phyloP scores from a whole-genome alignment of 1,140 invertebrate species.

The Caenorhabditis remanei region DNA sequence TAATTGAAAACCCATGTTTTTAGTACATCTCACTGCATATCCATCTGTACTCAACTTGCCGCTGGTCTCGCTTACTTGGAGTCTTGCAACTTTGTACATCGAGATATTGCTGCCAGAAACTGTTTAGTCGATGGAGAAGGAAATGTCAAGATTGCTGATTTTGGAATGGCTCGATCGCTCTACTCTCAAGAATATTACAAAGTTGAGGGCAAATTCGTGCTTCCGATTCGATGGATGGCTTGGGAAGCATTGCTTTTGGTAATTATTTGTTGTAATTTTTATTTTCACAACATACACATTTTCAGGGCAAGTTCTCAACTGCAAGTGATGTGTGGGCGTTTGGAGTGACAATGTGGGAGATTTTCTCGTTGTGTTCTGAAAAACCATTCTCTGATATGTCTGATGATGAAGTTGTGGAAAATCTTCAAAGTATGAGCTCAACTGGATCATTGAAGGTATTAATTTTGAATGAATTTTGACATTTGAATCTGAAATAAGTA shows the following conservation, averaged over 20 bases:
- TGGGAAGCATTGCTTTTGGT: constrained; percentile 83
- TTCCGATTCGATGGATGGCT: constrained; percentile 82
- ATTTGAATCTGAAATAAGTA: not conserved
- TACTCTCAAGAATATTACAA: constrained; percentile 96
- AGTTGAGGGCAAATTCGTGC: constrained; percentile 84
- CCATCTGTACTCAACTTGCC: constrained; percentile 67
- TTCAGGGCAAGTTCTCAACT: constrained; percentile 84
- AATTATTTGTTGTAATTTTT: not conserved
- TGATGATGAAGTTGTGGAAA: constrained; percentile 68
- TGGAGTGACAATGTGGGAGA: constrained; percentile 90
- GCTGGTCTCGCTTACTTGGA: constrained; percentile 69
- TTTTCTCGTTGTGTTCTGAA: constrained; percentile 81
- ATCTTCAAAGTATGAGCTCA: constrained; percentile 63
- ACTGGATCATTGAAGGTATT: constrained; percentile 62
- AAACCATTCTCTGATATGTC: constrained; percentile 63
- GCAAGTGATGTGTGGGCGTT: constrained; percentile 92
- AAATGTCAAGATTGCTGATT: constrained; percentile 91
- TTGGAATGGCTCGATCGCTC: constrained; percentile 95
- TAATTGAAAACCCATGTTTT: constrained; percentile 24
- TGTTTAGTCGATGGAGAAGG: constrained; percentile 86
- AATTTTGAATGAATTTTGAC: not conserved
- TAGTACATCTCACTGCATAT: constrained; percentile 71
- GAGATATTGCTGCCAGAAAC: constrained; percentile 69
- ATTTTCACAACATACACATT: constrained; percentile 74
- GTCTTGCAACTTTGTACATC: constrained; percentile 67